A percentile compares a stretch with the other conserved stretches of the same genome.
phyloP scores from a whole-genome alignment of 2,888 invertebrate species.

The Malachius bipustulatus region DNA sequence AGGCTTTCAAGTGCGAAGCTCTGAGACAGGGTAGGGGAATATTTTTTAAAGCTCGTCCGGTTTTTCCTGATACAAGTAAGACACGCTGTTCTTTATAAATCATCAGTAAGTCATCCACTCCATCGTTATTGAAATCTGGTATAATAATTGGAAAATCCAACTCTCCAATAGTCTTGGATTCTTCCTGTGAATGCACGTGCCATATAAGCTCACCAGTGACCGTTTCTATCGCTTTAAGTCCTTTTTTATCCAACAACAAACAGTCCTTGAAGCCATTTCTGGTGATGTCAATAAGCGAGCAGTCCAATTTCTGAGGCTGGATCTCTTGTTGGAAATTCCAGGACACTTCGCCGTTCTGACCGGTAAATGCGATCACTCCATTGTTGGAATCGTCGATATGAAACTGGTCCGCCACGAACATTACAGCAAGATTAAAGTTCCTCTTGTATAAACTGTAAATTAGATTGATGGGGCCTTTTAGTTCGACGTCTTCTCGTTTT shows the following conservation, averaged over 20 bases:
- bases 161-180: slow-evolving; percentile 42
- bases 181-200: slow-evolving; percentile 46
- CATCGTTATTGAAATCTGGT: slow-evolving; percentile 62
- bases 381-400: slow-evolving; percentile 40
- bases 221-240: slow-evolving; percentile 50
- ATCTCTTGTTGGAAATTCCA: slow-evolving; percentile 61
- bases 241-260: slow-evolving; percentile 59
- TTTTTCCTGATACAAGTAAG: slow-evolving; percentile 57
- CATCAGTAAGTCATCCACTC: slow-evolving; percentile 55
- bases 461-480: slow-evolving; percentile 57
- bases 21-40: slow-evolving; percentile 49
- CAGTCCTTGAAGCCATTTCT: slow-evolving; percentile 62
- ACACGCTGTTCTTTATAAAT: slow-evolving; percentile 41
- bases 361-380: slow-evolving; percentile 45
- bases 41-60: slow-evolving; percentile 53
- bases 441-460: slow-evolving; percentile 52
- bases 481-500: slow-evolving; percentile 54
- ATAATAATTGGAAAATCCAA: slow-evolving; percentile 59
- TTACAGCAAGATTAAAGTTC: slow-evolving; percentile 59
- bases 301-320: slow-evolving; percentile 61
- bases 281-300: slow-evolving; percentile 60
- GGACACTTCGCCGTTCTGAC: slow-evolving; percentile 55
- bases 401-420: slow-evolving; percentile 58
- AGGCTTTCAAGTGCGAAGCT: slow-evolving; percentile 44
- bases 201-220: slow-evolving; percentile 48